Evolutionary conservation across 2,888 invertebrate species (phyloP), one percentile per base, ranked within the genome.

Genomic region (Apodemia zela): DNA sequence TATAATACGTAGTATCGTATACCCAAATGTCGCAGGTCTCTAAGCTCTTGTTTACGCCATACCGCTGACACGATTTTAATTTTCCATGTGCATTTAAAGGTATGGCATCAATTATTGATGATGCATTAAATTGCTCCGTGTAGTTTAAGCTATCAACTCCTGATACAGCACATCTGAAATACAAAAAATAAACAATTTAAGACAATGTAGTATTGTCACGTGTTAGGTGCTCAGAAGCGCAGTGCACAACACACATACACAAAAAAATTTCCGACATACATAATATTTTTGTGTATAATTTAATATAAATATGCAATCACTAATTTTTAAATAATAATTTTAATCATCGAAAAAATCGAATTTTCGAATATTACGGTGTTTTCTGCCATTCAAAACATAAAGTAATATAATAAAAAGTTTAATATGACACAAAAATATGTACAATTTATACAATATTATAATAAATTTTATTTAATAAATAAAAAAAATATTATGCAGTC

Each of bases 1-100:
- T 85, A 73, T 94, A 95, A 77, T 95, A 96, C 0, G 94, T 95
- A 2, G 92, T 93, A 75, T 97, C 95, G 79, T 95, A 97, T 0
- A 95, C 94, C 94, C 95, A 97, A 0, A 92, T 83, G 8, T 80
- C 70, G 73, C 93, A 93, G 49, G 73, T 71, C 45, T 78, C 73
- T 38, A 81, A 65, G 3, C 85, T 82, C 57, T 81, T 78, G 69
- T 93, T 93, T 2, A 74, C 79, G 29, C 78, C 87, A 64, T 86
- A 89, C 80, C 95, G 89, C 58, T 82, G 84, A 73, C 97, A 97
- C 0, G 93, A 93, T 64, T 95, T 95, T 61, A 94, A 77, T 59
- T 90, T 93, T 25, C 94, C 95, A 60, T 91, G 87, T 25, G 82
- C 79, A 68, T 92, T 92, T 29, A 84, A 66, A 0, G 95, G 95